Conservation (phyloP, 1,140 invertebrate species). For the Solenopsis invicta region DNA sequence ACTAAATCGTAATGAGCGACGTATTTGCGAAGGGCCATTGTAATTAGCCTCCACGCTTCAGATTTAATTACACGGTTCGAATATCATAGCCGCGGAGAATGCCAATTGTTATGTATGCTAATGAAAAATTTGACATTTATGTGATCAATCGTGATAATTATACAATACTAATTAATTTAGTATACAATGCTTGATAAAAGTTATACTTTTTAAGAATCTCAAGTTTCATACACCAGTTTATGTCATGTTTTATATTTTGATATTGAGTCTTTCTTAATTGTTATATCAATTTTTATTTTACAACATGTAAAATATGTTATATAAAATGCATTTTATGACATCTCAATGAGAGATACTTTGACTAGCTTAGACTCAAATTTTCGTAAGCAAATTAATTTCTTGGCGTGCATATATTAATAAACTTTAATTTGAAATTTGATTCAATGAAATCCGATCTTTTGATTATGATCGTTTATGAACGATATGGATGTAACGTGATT, state of each 20-base stretch:
- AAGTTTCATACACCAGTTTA: not conserved
- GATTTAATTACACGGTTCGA: slow-evolving; percentile 54
- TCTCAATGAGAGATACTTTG: not conserved
- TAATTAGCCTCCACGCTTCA: slow-evolving; percentile 53
- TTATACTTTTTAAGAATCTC: not conserved
- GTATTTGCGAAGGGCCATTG: slow-evolving; percentile 57
- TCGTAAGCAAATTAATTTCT: not conserved
- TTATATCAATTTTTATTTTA: slow-evolving; percentile 37
- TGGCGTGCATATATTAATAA: not conserved
- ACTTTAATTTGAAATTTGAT: not conserved
- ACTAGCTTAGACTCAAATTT: not conserved
- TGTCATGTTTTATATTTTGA: not conserved
- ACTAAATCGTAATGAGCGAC: slow-evolving; percentile 63
- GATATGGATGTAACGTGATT: not conserved
- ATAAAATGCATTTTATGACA: not conserved
- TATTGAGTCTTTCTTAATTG: not conserved
- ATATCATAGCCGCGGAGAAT: slow-evolving; percentile 23
- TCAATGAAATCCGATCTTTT: slow-evolving; percentile 17
- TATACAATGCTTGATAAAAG: not conserved
- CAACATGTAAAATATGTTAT: not conserved
- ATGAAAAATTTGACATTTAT: slow-evolving; percentile 41
- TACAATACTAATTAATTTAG: slow-evolving; percentile 30
- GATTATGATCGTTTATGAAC: not conserved
- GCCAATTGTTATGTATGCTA: slow-evolving; percentile 24
- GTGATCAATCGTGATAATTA: slow-evolving; percentile 9